These are phyloP conservation scores for Ara ararauna DNA, from an alignment of 2,797 vertebrate genomes.

Conservation along the genomic window DNA sequence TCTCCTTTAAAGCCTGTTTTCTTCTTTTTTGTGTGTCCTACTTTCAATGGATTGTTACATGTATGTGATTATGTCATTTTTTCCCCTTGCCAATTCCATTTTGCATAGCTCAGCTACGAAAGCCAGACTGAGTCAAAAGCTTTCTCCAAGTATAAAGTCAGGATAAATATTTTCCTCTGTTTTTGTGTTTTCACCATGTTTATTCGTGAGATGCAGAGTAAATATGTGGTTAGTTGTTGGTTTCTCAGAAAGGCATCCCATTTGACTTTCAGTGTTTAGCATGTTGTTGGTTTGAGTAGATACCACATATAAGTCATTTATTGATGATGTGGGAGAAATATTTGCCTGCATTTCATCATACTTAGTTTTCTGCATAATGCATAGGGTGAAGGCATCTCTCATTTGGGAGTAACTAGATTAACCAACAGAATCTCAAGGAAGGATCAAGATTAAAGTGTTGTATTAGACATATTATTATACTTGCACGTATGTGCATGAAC, in stretches of 20 bases:
- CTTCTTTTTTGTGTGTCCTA: slow-evolving; percentile 73
- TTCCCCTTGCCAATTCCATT: slow-evolving; percentile 73
- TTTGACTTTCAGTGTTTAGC: slow-evolving; percentile 70
- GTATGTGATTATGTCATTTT: slow-evolving; percentile 76
- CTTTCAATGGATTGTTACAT: slow-evolving; percentile 73
- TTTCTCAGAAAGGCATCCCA: slow-evolving; percentile 74
- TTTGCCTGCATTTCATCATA: slow-evolving; percentile 58
- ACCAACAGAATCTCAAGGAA: slow-evolving; percentile 61
- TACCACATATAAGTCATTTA: slow-evolving; percentile 61
- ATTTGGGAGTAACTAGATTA: slow-evolving; percentile 68
- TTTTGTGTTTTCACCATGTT: slow-evolving; percentile 57
- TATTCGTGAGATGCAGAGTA: slow-evolving; percentile 75
- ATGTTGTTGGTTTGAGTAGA: slow-evolving; percentile 58
- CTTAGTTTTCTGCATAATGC: slow-evolving; percentile 57
- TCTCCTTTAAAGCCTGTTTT: slow-evolving; percentile 71
- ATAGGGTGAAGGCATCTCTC: slow-evolving; percentile 53
- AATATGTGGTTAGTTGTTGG: slow-evolving; percentile 73
- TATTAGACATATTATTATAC: slow-evolving; percentile 46
- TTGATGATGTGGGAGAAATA: slow-evolving; percentile 64
- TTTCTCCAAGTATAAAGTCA: slow-evolving; percentile 71
- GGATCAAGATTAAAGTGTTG: slow-evolving; percentile 53
- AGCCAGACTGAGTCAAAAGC: slow-evolving; percentile 68
- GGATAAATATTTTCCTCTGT: slow-evolving; percentile 66
- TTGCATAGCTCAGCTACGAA: slow-evolving; percentile 68
- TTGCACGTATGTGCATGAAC: background rate